Conservation (phyloP, 1,140 invertebrate species). For the Lerema accius region DNA sequence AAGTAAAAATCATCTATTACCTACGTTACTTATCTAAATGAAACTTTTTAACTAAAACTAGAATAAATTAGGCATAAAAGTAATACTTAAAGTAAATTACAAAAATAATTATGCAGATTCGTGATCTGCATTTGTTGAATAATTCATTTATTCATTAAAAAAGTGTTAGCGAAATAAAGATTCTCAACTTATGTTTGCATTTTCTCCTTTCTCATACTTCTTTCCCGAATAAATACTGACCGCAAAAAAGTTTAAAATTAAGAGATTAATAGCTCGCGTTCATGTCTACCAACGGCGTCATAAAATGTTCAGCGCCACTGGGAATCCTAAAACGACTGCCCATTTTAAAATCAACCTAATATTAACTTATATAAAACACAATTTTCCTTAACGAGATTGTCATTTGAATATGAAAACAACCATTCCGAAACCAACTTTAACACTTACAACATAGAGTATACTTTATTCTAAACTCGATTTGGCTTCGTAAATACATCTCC, state of each 20-base stretch:
- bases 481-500: constrained; percentile 48
- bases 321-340: constrained; percentile 33
- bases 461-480: not conserved
- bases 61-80: not conserved
- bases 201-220: constrained; percentile 24
- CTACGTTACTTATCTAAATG: too few relatives aligned
- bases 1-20: too few relatives aligned
- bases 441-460: not conserved
- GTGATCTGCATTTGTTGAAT: not conserved
- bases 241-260: constrained; percentile 30
- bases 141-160: constrained; percentile 1
- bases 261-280: constrained; percentile 33
- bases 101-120: constrained; percentile 1
- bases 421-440: constrained; percentile 3
- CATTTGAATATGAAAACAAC: not conserved
- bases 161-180: constrained; percentile 3
- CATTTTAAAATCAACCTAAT: constrained; percentile 4
- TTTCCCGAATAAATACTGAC: constrained; percentile 15
- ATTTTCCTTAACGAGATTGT: not conserved
- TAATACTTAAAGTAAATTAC: not conserved
- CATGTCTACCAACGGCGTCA: constrained; percentile 36
- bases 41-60: not conserved
- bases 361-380: not conserved
- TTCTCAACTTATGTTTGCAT: not conserved
- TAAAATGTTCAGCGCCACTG: constrained; percentile 58